These are phyloP conservation scores for Phaethornis superciliosus DNA, from an alignment of 2,113 vertebrate genomes.

Conservation along the genomic window DNA sequence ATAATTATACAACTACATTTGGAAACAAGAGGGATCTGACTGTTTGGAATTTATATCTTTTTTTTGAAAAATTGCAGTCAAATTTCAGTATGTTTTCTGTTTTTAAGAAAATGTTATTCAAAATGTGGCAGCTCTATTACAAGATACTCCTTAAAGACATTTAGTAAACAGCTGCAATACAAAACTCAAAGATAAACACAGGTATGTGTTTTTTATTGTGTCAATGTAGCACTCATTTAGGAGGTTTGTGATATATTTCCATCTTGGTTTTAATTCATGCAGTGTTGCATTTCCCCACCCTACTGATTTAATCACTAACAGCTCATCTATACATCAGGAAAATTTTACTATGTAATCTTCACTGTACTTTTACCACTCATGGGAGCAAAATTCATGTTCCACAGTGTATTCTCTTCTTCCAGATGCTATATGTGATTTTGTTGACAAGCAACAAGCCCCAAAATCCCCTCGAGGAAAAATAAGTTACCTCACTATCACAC, in stretches of 20 bases:
- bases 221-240: background rate
- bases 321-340: background rate
- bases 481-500: background rate
- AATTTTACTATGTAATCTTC: background rate
- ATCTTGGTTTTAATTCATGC: background rate
- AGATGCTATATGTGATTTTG: background rate
- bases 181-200: background rate
- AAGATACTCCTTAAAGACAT: background rate
- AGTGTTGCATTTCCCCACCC: background rate
- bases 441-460: background rate
- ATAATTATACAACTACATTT: background rate
- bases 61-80: background rate
- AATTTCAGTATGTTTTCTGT: background rate
- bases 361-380: background rate
- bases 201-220: background rate
- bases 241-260: background rate
- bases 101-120: background rate
- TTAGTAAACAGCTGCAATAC: background rate
- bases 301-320: background rate
- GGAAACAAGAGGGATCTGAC: background rate
- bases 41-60: background rate
- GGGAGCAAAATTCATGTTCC: background rate
- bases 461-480: background rate
- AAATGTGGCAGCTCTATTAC: background rate
- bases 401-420: background rate